Conservation (phyloP, 1,140 invertebrate genomes). For the Spodoptera frugiperda region DNA sequence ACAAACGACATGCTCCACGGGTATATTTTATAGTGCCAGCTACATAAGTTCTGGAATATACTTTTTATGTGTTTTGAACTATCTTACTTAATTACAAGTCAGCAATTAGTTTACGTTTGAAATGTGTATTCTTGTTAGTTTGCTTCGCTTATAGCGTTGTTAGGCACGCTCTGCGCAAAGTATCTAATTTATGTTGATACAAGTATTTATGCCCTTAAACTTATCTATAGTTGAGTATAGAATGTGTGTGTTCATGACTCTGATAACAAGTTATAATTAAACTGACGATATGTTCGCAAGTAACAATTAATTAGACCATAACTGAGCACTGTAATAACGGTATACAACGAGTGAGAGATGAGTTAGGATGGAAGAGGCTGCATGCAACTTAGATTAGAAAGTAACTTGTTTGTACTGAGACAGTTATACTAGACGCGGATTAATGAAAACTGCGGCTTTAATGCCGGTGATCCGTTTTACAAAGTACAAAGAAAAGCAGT, state of each 20-base stretch:
- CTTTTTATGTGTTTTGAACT: conserved; percentile 17
- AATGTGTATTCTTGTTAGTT: conserved; percentile 40
- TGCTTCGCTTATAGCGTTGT: conserved; percentile 35
- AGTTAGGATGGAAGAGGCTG: conserved; percentile 57
- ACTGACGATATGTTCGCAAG: conserved; percentile 66
- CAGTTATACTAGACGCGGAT: conserved; percentile 33
- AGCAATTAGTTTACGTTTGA: conserved; percentile 31
- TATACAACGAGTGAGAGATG: conserved; percentile 61
- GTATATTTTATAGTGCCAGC: conserved; percentile 16
- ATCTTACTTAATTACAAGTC: conserved; percentile 20
- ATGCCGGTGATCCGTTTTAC: conserved; percentile 29
- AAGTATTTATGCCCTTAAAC: conserved; percentile 19
- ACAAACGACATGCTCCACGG: neutral
- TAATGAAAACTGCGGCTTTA: conserved; percentile 46
- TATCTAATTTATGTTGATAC: conserved; percentile 45
- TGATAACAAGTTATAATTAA: conserved; percentile 68
- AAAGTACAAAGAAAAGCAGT: conserved; percentile 6
- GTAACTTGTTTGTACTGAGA: conserved; percentile 48
- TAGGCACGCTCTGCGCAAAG: conserved; percentile 37
- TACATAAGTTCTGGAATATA: conserved; percentile 18
- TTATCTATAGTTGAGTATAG: conserved; percentile 14
- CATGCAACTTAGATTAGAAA: conserved; percentile 66
- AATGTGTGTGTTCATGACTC: conserved; percentile 20
- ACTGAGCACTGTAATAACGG: conserved; percentile 68
- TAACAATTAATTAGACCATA: conserved; percentile 74